Conservation (phyloP, 2,797 vertebrate genomes). For the Eptatretus atami region DNA sequence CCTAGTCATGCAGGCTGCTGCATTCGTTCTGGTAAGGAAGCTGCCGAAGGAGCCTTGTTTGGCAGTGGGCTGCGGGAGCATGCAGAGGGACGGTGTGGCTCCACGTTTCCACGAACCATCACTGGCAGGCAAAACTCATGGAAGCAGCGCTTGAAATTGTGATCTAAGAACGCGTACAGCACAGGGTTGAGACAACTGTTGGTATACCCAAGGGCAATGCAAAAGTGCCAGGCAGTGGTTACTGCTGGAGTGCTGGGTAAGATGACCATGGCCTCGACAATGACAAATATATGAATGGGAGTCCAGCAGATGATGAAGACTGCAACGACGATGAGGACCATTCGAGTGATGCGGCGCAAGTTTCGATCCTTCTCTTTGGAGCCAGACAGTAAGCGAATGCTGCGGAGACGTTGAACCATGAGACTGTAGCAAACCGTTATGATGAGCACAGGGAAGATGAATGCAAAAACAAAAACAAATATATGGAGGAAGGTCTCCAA, state of each 20-base stretch:
- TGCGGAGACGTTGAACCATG: slow-evolving; percentile 90
- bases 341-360: slow-evolving; percentile 69
- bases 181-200: slow-evolving; percentile 88
- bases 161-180: slow-evolving; percentile 86
- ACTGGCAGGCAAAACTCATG: slow-evolving; percentile 78
- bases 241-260: slow-evolving; percentile 64
- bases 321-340: slow-evolving; percentile 87
- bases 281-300: slow-evolving; percentile 88
- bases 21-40: slow-evolving; percentile 43
- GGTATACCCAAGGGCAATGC: slow-evolving; percentile 81
- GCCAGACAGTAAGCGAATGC: slow-evolving; percentile 77
- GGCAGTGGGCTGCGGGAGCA: too few species aligned
- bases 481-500: slow-evolving; percentile 96
- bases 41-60: slow-evolving; percentile 17
- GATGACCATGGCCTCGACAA: slow-evolving; percentile 58
- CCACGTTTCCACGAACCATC: slow-evolving; percentile 43
- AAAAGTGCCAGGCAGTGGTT: slow-evolving; percentile 92
- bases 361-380: slow-evolving; percentile 95
- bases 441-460: slow-evolving; percentile 88
- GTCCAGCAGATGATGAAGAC: slow-evolving; percentile 97
- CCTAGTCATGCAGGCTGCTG: slow-evolving; percentile 93
- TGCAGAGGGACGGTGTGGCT: slow-evolving; percentile 13
- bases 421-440: slow-evolving; percentile 86
- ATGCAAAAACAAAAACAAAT: slow-evolving; percentile 95
- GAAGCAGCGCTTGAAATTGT: slow-evolving; percentile 97